Base-by-base conservation (phyloP, 2,797 vertebrate genomes). In the Thunnus albacares region DNA sequence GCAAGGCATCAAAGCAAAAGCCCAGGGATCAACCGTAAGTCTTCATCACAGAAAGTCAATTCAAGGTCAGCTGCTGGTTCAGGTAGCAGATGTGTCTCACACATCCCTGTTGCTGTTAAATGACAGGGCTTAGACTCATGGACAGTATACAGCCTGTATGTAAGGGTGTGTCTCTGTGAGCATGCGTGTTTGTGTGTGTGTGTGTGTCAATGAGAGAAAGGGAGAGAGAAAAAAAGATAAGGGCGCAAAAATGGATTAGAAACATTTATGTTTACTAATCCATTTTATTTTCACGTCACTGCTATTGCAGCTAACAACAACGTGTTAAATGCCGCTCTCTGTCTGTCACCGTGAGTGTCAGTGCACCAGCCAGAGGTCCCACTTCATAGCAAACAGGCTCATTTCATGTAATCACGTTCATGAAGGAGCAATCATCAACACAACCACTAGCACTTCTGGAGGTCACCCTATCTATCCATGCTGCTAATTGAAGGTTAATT, bases 31-130 rank as follows among this genome's bases (percentile, higher is more conserved):
- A 94, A 79, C 71, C 56, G 51, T 91, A 94, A 95, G 90, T 92
- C 91, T 88, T 90, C 85, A 93, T 94, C 89, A 88, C 86, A 84
- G 82, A 82, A 91, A 91, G 93, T 93, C 91, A 92, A 90, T 90
- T 93, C 91, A 94, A 95, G 94, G 93, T 95, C 92, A 87, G 77
- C 47, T 71, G 72, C 77, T 35, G 85, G 86, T 90, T 92, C 79
- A 87, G 90, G 80, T 85, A 83, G 74, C 82, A 88, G 77, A 83
- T 86, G 84, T 85, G 78, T 83, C 84, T 87, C 84, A 75, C 84
- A 90, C 68, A 77, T 85, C 71, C 64, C 65, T 66, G 71, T 76
- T 81, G 72, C 71, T 77, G 74, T 83, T 86, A 92, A 92, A 93
- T 89, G 89, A 81, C 76, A 83, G 45, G 72, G 79, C 87, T 92